Evolutionary conservation across 2,113 vertebrate genomes (phyloP), one percentile per base, ranked within the genome.

Genomic region (Vulpes vulpes): DNA sequence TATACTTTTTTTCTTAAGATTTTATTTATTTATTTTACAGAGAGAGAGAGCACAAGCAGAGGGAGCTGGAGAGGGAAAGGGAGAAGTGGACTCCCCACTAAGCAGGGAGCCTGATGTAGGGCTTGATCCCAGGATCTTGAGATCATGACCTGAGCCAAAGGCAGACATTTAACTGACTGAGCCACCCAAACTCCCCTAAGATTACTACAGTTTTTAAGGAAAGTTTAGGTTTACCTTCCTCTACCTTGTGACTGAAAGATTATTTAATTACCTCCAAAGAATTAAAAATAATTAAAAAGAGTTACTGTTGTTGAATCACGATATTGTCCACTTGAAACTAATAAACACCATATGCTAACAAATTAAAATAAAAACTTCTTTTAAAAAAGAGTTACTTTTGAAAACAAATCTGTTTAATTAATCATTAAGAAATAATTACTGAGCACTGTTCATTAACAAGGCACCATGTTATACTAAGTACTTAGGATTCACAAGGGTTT

Each of bases 251-350:
- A 53, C 1, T 74, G 1, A 80, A 83, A 83, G 7, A 81, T 38
- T 76, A 88, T 4, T 95, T 69, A 86, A 20, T 69, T 76, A 71
- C 25, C 11, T 43, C 32, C 43, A 90, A 59, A 90, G 62, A 64
- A 92, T 38, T 90, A 17, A 92, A 96, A 94, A 64, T 23, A 79
- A 78, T 65, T 64, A 84, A 55, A 80, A 94, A 84, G 43, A 74
- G n/a, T 83, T 65, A 43, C 22, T 76, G 32, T 35, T 49, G 3
- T 51, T 51, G 38, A 27, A 76, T 76, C 43, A 30, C 43, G 49
- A 49, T 5, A 51, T 25, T 30, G 8, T 51, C 49, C 8, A 16
- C 73, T 25, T 51, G 43, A 76, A 76, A 51, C 74, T 76, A 51
- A 51, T 30, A 76, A 64, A 76, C 8, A 51, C 3, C 17, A 2